Evolutionary conservation across 2,888 invertebrate species (phyloP).

Genomic region (Parapristionchus giblindavisi): DNA sequence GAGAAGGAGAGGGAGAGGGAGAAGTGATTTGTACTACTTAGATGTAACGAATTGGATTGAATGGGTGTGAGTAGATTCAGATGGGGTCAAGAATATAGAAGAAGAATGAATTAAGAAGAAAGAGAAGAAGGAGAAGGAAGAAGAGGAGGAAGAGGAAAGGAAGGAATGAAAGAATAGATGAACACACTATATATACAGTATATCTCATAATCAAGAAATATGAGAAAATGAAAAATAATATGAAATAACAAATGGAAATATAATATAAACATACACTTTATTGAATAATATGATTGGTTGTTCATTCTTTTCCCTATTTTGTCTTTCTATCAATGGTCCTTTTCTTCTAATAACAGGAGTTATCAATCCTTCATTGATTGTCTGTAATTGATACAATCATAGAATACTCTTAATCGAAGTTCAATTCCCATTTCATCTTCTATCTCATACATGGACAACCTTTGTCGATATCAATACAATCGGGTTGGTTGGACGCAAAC

Average conservation of each 20-base stretch:
- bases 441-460: too few relatives aligned
- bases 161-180: neutral
- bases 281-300: slow-evolving; percentile 31
- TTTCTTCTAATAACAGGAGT: slow-evolving; percentile 64
- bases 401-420: too few relatives aligned
- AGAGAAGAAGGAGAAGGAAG: neutral
- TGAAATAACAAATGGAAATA: neutral
- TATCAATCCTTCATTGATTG: slow-evolving; percentile 66
- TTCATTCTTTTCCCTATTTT: neutral
- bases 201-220: neutral
- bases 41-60: too few relatives aligned
- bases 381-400: slow-evolving; percentile 43
- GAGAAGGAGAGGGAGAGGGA: too few relatives aligned
- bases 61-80: too few relatives aligned
- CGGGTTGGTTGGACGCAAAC: too few relatives aligned
- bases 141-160: slow-evolving; percentile 2
- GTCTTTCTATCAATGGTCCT: slow-evolving; percentile 18
- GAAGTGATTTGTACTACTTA: too few relatives aligned
- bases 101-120: neutral
- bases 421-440: too few relatives aligned
- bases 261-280: slow-evolving; percentile 19
- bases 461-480: too few relatives aligned
- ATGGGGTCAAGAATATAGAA: neutral
- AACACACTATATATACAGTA: neutral
- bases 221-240: neutral